Evolutionary conservation across 2,888 invertebrate species (phyloP).

Genomic region (Tortrix viridana): DNA sequence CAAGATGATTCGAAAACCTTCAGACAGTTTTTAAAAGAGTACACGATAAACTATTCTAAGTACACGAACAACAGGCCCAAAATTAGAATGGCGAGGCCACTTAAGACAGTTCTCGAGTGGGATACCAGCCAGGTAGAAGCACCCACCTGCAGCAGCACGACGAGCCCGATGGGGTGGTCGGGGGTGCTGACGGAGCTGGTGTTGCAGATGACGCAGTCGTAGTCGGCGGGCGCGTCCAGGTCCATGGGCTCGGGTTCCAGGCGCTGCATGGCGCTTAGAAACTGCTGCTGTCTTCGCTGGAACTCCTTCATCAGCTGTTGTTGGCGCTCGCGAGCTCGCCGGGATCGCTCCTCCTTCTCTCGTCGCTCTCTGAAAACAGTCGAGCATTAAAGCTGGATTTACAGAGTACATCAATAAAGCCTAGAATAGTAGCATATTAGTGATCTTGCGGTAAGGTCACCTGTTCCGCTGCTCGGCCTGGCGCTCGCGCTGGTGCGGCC

Average conservation of each 20-base stretch:
- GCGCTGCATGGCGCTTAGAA: slow-evolving; percentile 85
- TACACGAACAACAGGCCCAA: no score
- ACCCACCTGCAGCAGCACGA: slow-evolving; percentile 90
- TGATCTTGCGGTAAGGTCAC: slow-evolving; percentile 46
- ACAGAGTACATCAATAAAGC: no score
- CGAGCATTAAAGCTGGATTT: no score
- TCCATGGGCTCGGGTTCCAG: slow-evolving; percentile 80
- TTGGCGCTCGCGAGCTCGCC: slow-evolving; percentile 94
- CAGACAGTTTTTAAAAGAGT: no score
- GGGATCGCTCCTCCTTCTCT: slow-evolving; percentile 93
- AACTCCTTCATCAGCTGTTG: slow-evolving; percentile 96
- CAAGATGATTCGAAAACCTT: no score
- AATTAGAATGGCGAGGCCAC: no score
- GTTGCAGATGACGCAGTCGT: slow-evolving; percentile 98
- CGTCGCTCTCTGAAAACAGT: slow-evolving; percentile 81
- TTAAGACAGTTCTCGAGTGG: no score
- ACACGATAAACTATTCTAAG: no score
- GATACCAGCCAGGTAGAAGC: not conserved
- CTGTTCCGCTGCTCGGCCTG: slow-evolving; percentile 89
- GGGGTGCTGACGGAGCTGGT: slow-evolving; percentile 94
- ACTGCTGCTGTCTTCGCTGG: slow-evolving; percentile 92
- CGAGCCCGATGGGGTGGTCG: slow-evolving; percentile 90
- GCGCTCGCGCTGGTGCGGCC: slow-evolving; percentile 92
- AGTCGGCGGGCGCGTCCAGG: slow-evolving; percentile 87
- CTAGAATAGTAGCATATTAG: no score